Evolutionary conservation across 2,888 invertebrate genomes (phyloP), one percentile per base, ranked within the genome.

Genomic region (Pterostichus madidus): DNA sequence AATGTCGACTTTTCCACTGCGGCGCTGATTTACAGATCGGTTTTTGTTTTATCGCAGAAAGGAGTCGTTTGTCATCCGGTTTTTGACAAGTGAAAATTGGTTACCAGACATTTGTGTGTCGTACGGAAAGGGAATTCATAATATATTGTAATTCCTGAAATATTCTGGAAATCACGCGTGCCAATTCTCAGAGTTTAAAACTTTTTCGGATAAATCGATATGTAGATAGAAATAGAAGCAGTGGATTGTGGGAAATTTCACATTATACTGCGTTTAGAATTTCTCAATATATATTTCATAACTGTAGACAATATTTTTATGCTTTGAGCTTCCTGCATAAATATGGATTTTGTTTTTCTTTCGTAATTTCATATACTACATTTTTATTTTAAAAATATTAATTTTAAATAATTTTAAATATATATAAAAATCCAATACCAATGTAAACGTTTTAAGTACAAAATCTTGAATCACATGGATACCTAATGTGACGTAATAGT

Each of bases 51-150:
- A 64, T 64, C 64, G 24, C 13, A 59, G 24, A 59, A 59, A n/a
- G 52, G 35, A 80, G 53, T 80, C 80, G 64, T 80, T 80, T 80
- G 68, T 80, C 80, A 68, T 68, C 35, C 46, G 32, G 32, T 68
- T 13, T 68, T 80, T 80, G 80, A 80, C 80, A 80, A 46, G 68
- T 56, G 53, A 80, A 80, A 80, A 80, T 68, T 80, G 80, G 80
- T 52, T 68, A 64, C 80, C 46, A 11, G 71, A 15, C 44, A 17
- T 73, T 73, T 73, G 24, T 13, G 39, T n/a, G 31, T 13, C 24
- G 64, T 24, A 44, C 39, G 31, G 15, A 17, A 73, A 46, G 46
- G 31, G 44, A 73, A 73, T 73, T 73, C 46, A 73, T 73, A 73
- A 73, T 73, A 15, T 73, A 73, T 73, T 73, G 49, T 73, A 64